Percentiles rank a stretch among this genome's conserved stretches.
Evolutionary conservation across 2,888 invertebrate species (phyloP).

Genomic region (Philereme transversata): DNA sequence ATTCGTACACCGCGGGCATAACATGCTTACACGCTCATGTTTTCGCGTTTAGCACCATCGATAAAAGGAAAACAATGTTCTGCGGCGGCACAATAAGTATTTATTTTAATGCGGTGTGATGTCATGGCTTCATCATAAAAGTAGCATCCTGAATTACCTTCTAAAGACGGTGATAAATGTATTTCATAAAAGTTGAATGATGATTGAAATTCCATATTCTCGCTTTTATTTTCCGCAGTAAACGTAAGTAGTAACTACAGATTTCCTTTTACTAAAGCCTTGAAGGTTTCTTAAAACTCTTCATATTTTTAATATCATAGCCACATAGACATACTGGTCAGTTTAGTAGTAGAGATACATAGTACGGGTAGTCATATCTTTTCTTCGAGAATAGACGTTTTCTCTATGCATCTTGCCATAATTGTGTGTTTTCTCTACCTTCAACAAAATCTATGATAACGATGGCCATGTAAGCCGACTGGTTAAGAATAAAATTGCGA

Average conservation of each 20-base stretch:
- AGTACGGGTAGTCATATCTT: too few relatives aligned
- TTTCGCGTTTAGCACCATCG: slow-evolving; percentile 41
- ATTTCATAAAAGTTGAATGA: neutral
- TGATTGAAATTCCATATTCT: neutral
- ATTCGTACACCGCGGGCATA: slow-evolving; percentile 16
- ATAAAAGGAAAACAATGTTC: slow-evolving; percentile 53
- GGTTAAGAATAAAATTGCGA: slow-evolving; percentile 4
- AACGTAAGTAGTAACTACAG: too few relatives aligned
- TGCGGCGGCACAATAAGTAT: slow-evolving; percentile 37
- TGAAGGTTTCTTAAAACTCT: too few relatives aligned
- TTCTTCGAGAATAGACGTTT: too few relatives aligned
- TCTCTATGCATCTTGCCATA: too few relatives aligned
- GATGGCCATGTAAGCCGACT: neutral
- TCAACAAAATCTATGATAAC: too few relatives aligned
- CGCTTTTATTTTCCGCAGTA: neutral
- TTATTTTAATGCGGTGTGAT: slow-evolving; percentile 48
- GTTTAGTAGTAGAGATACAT: too few relatives aligned
- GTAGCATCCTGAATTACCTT: slow-evolving; percentile 33
- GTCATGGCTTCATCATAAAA: slow-evolving; percentile 39
- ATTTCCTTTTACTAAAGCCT: too few relatives aligned
- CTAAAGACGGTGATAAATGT: neutral
- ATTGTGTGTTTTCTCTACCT: too few relatives aligned
- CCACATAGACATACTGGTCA: too few relatives aligned
- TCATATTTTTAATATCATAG: too few relatives aligned
- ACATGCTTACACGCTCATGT: slow-evolving; percentile 32